These are phyloP conservation scores for Homarus americanus DNA, from an alignment of 1,140 invertebrate genomes.

Conservation along the genomic window DNA sequence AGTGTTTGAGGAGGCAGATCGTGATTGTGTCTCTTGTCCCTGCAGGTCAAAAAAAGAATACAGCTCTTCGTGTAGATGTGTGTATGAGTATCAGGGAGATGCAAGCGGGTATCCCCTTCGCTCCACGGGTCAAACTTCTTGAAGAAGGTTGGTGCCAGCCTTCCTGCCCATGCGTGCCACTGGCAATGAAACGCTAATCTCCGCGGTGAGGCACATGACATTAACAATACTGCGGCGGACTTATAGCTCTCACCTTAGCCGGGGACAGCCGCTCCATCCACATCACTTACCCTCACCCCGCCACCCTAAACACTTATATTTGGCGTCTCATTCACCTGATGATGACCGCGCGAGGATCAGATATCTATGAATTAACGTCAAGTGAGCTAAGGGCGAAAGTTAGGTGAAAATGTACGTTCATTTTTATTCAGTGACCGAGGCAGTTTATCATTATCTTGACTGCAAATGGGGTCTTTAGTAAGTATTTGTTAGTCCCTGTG, in stretches of 20 bases:
- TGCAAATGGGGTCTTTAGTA: neutral
- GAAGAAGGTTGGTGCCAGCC: neutral
- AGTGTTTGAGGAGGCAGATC: too few relatives aligned
- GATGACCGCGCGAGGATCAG: neutral
- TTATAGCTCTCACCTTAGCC: slow-evolving; percentile 20
- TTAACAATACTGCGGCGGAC: slow-evolving; percentile 18
- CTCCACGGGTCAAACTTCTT: too few relatives aligned
- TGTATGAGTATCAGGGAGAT: too few relatives aligned
- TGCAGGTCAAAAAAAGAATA: too few relatives aligned
- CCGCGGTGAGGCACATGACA: neutral
- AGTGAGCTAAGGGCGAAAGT: neutral
- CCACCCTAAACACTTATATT: neutral
- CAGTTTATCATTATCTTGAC: neutral
- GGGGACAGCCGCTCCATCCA: slow-evolving; percentile 23
- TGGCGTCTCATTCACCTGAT: neutral
- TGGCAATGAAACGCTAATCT: neutral
- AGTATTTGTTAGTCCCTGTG: neutral
- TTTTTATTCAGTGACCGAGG: neutral
- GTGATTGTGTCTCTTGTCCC: too few relatives aligned
- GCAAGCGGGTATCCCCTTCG: too few relatives aligned
- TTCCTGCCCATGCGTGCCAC: neutral
- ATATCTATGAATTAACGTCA: neutral
- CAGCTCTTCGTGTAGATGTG: too few relatives aligned
- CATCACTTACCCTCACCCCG: neutral
- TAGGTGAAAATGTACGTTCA: neutral